Percentiles rank a stretch among this genome's conserved stretches.
phyloP scores from a whole-genome alignment of 2,113 vertebrate species.

The Menura novaehollandiae region DNA sequence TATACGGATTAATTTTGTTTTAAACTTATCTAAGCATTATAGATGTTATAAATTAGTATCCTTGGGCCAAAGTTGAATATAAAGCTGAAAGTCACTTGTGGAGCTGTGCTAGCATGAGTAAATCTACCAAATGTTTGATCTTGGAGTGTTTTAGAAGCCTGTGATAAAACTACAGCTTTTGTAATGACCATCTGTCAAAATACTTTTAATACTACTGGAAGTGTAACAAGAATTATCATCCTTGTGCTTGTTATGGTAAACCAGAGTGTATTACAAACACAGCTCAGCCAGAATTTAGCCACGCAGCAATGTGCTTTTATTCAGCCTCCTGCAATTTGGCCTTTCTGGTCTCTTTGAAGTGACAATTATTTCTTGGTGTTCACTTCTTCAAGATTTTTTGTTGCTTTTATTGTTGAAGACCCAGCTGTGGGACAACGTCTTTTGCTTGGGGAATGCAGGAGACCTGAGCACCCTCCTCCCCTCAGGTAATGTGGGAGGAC shows the following conservation, averaged over 20 bases:
- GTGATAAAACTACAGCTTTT: neutral
- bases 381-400: neutral
- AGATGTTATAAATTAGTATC: neutral
- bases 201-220: neutral
- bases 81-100: neutral
- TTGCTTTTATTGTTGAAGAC: neutral
- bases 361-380: neutral
- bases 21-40: neutral
- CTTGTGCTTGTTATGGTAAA: neutral
- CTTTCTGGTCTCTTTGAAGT: neutral
- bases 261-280: neutral
- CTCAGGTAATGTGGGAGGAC: neutral
- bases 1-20: neutral
- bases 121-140: neutral
- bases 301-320: neutral
- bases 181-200: neutral
- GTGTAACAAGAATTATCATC: neutral
- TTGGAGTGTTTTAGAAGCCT: neutral
- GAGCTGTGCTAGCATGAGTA: neutral
- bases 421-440: neutral
- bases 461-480: neutral
- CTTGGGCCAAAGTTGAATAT: neutral
- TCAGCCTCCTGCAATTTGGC: neutral
- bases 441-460: neutral
- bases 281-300: neutral